Evolutionary conservation across 2,797 vertebrate species (phyloP).

Genomic region (Telmatherina bonti): DNA sequence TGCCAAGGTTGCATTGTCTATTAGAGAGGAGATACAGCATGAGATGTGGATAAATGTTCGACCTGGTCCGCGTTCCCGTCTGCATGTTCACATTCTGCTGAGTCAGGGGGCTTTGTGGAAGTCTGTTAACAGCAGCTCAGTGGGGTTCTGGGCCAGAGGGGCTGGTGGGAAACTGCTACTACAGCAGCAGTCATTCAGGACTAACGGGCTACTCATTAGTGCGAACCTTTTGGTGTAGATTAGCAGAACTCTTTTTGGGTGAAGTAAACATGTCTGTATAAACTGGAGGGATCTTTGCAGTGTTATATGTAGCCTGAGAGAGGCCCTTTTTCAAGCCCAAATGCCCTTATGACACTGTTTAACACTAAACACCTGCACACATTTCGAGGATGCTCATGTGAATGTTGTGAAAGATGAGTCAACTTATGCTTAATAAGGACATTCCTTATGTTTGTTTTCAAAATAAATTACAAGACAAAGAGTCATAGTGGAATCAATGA

Average conservation of each 20-base stretch:
- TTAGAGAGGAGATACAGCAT: conserved; percentile 42
- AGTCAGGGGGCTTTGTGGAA: conserved; percentile 74
- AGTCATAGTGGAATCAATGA: conserved; percentile 7
- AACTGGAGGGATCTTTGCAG: conserved; percentile 17
- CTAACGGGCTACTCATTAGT: conserved; percentile 39
- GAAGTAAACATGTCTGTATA: conserved; percentile 33
- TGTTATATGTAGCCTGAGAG: conserved; percentile 10
- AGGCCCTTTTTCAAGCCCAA: conserved; percentile 6
- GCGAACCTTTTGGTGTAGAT: conserved; percentile 47
- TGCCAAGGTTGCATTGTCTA: conserved; percentile 43
- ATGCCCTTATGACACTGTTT: conserved; percentile 25
- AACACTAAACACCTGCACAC: conserved; percentile 19
- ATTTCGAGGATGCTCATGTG: conserved; percentile 28
- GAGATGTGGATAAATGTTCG: conserved; percentile 47
- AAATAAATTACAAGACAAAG: conserved; percentile 24
- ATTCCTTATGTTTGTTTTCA: conserved; percentile 65
- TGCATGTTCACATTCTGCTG: conserved; percentile 73
- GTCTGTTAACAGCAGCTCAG: conserved; percentile 64
- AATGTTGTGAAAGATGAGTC: conserved; percentile 27
- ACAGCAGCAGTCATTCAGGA: conserved; percentile 12
- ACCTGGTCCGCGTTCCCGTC: conserved; percentile 44
- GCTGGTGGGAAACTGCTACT: conserved; percentile 59
- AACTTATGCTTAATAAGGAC: conserved; percentile 51
- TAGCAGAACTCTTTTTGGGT: conserved; percentile 19
- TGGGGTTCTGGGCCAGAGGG: conserved; percentile 59